These are phyloP conservation scores for Clistopyga incitator DNA, from an alignment of 2,888 invertebrate species.

Conservation along the genomic window DNA sequence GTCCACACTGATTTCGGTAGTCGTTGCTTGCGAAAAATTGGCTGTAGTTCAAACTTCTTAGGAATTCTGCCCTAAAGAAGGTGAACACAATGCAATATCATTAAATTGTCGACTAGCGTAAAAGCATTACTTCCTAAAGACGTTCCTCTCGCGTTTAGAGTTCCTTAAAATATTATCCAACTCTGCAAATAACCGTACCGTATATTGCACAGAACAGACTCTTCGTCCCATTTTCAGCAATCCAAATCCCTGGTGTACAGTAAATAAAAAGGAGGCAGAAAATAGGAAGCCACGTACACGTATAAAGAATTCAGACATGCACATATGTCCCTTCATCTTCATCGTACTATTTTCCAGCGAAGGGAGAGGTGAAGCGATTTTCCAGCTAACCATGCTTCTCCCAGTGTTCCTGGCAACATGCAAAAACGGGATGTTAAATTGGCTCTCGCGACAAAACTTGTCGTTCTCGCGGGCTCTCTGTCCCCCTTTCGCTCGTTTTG, in stretches of 20 bases:
- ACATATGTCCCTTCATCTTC: slow-evolving; percentile 28
- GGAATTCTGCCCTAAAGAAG: no score
- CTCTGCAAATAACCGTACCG: not conserved
- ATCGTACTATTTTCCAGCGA: slow-evolving; percentile 12
- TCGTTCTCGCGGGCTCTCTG: slow-evolving; percentile 57
- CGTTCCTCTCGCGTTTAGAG: no score
- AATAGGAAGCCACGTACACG: slow-evolving; percentile 3
- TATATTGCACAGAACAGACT: not conserved
- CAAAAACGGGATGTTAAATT: slow-evolving; percentile 67
- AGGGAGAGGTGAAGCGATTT: slow-evolving; percentile 46
- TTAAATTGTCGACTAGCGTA: no score
- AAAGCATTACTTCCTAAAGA: no score
- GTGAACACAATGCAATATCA: no score
- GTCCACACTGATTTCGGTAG: no score
- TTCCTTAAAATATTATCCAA: no score
- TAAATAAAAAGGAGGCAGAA: not conserved
- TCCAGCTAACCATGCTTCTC: slow-evolving; percentile 30
- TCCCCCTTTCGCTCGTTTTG: slow-evolving; percentile 48
- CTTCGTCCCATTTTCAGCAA: not conserved
- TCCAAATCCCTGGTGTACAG: not conserved
- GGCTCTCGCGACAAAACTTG: slow-evolving; percentile 64
- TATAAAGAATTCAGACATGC: slow-evolving; percentile 23
- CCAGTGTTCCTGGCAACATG: slow-evolving; percentile 55
- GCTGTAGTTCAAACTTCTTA: no score
- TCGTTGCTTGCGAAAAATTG: no score